phyloP scores from a whole-genome alignment of 2,113 vertebrate genomes.

The Narcine bancroftii region DNA sequence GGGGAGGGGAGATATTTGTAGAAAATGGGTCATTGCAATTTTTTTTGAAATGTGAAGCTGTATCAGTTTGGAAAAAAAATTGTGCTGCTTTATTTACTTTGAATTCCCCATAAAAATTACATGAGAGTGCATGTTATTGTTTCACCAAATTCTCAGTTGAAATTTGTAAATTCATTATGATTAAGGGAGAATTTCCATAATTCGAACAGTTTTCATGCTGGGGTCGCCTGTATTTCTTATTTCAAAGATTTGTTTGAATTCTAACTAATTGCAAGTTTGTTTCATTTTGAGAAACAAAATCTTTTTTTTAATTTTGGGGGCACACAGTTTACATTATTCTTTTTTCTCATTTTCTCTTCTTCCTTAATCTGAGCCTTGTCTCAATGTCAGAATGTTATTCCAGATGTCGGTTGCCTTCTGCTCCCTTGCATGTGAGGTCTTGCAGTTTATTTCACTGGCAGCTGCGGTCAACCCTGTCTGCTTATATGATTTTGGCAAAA shows the following conservation, averaged over 20 bases:
- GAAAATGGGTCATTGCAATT: no score
- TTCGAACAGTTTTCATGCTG: no score
- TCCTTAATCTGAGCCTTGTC: neutral
- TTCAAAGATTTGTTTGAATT: neutral
- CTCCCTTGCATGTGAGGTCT: neutral
- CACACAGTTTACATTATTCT: neutral
- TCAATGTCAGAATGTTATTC: neutral
- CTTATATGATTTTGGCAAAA: neutral
- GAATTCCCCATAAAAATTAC: no score
- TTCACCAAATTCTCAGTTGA: no score
- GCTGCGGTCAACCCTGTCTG: neutral
- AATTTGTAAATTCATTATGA: no score
- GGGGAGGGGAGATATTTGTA: no score
- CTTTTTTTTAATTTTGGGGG: neutral
- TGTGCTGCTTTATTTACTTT: no score
- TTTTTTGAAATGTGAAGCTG: no score
- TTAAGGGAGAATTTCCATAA: no score
- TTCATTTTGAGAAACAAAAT: neutral
- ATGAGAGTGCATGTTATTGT: no score
- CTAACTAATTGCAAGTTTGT: neutral
- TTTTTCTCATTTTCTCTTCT: neutral
- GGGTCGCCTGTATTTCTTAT: neutral
- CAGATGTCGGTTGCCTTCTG: neutral
- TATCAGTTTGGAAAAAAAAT: no score
- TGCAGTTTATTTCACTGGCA: neutral